These are phyloP conservation scores for Pyrrhura leucotis DNA, from an alignment of 2,797 vertebrate genomes.

Conservation along the genomic window DNA sequence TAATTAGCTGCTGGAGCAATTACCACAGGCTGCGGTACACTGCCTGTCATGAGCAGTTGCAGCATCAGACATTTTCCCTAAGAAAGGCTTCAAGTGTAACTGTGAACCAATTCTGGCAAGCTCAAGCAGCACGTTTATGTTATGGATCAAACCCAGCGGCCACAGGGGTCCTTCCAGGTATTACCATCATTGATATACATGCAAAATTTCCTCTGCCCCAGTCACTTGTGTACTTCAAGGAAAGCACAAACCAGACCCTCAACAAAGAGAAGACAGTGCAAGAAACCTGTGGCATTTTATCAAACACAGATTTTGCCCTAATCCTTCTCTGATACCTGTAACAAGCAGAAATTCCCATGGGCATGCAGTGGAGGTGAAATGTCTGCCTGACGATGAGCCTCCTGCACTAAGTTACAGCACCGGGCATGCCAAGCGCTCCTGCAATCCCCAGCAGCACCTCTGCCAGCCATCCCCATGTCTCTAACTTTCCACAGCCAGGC, in stretches of 20 bases:
- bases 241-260: not conserved
- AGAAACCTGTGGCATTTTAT: not conserved
- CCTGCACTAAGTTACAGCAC: not conserved
- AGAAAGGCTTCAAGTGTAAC: not conserved
- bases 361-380: not conserved
- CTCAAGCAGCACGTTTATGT: not conserved
- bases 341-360: not conserved
- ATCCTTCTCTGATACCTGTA: not conserved
- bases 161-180: not conserved
- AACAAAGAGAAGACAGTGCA: not conserved
- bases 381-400: not conserved
- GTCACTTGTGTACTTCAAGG: rapidly evolving
- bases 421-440: not conserved
- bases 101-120: not conserved
- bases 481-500: not conserved
- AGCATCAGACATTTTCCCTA: not conserved
- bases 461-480: not conserved
- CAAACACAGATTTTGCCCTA: not conserved
- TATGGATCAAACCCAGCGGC: not conserved
- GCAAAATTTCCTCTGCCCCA: not conserved
- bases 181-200: not conserved
- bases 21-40: not conserved
- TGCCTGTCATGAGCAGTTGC: not conserved
- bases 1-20: not conserved
- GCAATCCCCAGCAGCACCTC: not conserved